phyloP scores from a whole-genome alignment of 2,888 invertebrate species.

The Drosophila anomelani region DNA sequence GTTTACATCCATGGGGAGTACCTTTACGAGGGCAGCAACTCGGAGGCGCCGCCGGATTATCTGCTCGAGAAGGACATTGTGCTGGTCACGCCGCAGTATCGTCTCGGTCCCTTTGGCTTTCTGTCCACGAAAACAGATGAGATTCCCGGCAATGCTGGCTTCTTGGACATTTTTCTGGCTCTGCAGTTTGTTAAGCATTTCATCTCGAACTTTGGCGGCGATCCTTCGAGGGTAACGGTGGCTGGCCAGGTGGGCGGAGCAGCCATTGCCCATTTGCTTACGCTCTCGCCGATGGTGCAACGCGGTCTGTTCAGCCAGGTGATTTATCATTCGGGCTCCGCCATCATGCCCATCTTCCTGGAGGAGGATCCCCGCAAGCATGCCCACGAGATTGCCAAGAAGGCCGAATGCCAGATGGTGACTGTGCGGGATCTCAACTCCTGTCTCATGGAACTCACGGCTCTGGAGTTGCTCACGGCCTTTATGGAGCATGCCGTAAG shows the following conservation, averaged over 20 bases:
- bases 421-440: constrained; percentile 77
- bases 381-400: constrained; percentile 83
- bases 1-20: constrained; percentile 85
- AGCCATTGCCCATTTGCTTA: constrained; percentile 85
- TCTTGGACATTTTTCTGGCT: constrained; percentile 85
- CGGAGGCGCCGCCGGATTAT: constrained; percentile 83
- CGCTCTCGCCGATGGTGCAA: constrained; percentile 83
- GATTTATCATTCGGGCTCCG: constrained; percentile 86
- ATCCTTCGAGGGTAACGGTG: constrained; percentile 85
- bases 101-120: constrained; percentile 86
- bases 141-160: constrained; percentile 86
- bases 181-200: constrained; percentile 85
- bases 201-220: constrained; percentile 86
- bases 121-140: constrained; percentile 85
- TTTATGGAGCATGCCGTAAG: constrained; percentile 82
- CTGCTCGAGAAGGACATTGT: constrained; percentile 85
- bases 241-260: constrained; percentile 86
- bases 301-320: constrained; percentile 85
- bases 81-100: constrained; percentile 85
- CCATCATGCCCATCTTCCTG: constrained; percentile 85
- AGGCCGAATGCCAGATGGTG: constrained; percentile 77
- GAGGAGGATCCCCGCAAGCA: constrained; percentile 84
- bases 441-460: constrained; percentile 79
- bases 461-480: constrained; percentile 74
- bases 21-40: constrained; percentile 83